Evolutionary conservation across 2,888 invertebrate genomes (phyloP).

Genomic region (Amphipyra berbera): DNA sequence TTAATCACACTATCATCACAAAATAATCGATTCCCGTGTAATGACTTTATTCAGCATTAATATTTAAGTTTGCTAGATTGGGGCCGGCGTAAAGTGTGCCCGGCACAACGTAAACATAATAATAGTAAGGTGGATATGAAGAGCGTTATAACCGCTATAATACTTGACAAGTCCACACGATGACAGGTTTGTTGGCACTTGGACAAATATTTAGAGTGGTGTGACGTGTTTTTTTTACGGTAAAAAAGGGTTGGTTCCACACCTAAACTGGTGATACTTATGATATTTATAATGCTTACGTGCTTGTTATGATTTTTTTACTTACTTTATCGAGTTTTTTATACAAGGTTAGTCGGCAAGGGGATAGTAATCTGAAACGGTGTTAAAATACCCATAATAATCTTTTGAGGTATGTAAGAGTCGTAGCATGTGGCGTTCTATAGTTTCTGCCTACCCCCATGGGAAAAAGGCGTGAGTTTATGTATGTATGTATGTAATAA

Average conservation of each 20-base stretch:
- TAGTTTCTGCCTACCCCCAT: too few relatives aligned
- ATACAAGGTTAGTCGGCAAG: too few relatives aligned
- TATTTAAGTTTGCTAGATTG: slow-evolving; percentile 48
- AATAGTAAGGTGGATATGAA: slow-evolving; percentile 31
- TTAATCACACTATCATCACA: slow-evolving; percentile 37
- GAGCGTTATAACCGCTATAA: slow-evolving; percentile 25
- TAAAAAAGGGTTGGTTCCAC: not conserved
- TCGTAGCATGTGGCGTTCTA: too few relatives aligned
- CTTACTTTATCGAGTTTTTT: too few relatives aligned
- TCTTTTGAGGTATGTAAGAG: too few relatives aligned
- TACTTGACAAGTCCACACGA: slow-evolving; percentile 24
- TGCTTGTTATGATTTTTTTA: not conserved
- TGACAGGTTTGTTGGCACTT: slow-evolving; percentile 40
- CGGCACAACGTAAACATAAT: slow-evolving; percentile 38
- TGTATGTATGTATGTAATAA: too few relatives aligned
- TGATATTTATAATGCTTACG: slow-evolving; percentile 1
- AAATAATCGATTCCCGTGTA: slow-evolving; percentile 37
- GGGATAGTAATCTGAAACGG: too few relatives aligned
- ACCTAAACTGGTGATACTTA: not conserved
- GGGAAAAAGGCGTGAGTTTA: too few relatives aligned
- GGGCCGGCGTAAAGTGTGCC: slow-evolving; percentile 33
- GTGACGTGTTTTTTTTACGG: slow-evolving; percentile 22
- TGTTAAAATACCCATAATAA: too few relatives aligned
- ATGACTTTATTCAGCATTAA: slow-evolving; percentile 38
- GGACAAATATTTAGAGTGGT: slow-evolving; percentile 35